Conservation (phyloP, 2,113 vertebrate species). For the Bagarius yarrelli region DNA sequence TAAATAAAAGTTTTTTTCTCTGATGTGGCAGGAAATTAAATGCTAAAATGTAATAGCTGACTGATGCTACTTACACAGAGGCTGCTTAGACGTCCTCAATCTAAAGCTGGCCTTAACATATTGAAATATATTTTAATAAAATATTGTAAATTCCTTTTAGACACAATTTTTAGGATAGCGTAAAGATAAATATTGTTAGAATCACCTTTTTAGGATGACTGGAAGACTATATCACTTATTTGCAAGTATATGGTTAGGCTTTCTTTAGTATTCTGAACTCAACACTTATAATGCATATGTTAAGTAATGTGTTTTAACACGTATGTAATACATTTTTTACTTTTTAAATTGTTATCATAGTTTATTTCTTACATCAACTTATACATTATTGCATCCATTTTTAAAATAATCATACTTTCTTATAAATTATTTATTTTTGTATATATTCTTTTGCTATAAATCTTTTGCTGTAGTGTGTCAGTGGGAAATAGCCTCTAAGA, state of each 20-base stretch:
- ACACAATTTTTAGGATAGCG: background rate
- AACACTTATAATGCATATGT: background rate
- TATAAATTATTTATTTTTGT: no score
- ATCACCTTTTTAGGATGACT: background rate
- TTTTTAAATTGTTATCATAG: background rate
- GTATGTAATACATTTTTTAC: background rate
- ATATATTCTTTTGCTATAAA: no score
- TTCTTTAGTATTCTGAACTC: background rate
- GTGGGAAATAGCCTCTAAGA: no score
- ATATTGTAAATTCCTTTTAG: background rate
- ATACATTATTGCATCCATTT: no score
- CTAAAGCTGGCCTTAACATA: background rate
- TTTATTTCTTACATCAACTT: background rate
- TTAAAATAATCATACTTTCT: no score
- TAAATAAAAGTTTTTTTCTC: conserved; percentile 9
- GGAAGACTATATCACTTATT: background rate
- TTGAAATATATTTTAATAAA: background rate
- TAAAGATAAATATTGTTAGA: background rate
- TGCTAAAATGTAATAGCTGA: background rate
- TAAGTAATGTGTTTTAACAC: no score
- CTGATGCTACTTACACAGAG: background rate
- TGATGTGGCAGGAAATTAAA: conserved; percentile 11
- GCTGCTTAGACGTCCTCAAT: background rate
- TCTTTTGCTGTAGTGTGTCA: no score
- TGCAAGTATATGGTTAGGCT: background rate